Percentiles rank a stretch among this genome's conserved stretches.
Evolutionary conservation across 2,797 vertebrate species (phyloP).

Genomic region (Borostomias antarcticus): DNA sequence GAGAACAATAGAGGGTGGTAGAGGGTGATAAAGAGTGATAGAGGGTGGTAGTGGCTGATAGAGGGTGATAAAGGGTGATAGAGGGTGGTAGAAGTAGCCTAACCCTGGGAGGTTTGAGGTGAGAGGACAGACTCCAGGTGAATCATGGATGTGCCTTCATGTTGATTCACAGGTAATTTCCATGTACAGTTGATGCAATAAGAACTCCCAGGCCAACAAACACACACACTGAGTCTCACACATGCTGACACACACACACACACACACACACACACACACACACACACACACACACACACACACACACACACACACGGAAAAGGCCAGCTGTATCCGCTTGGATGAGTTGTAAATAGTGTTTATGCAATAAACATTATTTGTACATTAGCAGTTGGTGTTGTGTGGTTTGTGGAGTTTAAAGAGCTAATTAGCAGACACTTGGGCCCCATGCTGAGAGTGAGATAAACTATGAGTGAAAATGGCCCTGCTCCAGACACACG

Average conservation of each 20-base stretch:
- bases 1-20: too few species aligned
- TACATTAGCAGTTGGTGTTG: constrained; percentile 63
- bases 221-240: constrained; percentile 2
- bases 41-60: too few species aligned
- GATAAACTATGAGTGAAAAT: constrained; percentile 60
- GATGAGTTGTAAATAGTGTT: constrained; percentile 69
- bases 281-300: constrained; percentile 25
- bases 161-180: too few species aligned
- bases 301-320: too few species aligned
- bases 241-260: constrained; percentile 26
- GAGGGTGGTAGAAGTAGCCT: too few species aligned
- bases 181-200: too few species aligned
- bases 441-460: constrained; percentile 53
- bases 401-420: constrained; percentile 61
- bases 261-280: constrained; percentile 9
- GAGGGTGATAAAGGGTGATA: too few species aligned
- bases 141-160: neutral
- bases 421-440: constrained; percentile 65
- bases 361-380: constrained; percentile 68
- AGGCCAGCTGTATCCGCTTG: constrained; percentile 59
- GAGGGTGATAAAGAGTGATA: too few species aligned
- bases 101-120: neutral
- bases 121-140: neutral
- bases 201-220: neutral
- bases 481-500: constrained; percentile 51